These are phyloP conservation scores for Serilophus lunatus DNA, from an alignment of 2,113 vertebrate genomes.

Conservation along the genomic window DNA sequence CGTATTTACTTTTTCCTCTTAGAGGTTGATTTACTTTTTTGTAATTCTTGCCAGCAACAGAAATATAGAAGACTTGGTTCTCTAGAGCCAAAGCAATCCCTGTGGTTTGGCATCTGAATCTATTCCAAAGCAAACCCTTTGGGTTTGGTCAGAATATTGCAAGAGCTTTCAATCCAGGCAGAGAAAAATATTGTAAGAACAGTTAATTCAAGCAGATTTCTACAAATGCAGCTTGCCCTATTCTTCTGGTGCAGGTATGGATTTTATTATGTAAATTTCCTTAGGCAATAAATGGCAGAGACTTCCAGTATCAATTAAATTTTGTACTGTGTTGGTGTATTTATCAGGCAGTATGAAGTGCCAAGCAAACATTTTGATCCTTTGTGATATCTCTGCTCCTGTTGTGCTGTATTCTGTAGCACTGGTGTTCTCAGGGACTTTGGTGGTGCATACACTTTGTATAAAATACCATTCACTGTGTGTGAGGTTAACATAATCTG, in stretches of 20 bases:
- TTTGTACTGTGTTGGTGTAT: neutral
- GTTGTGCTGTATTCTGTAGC: neutral
- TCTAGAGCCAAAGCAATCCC: neutral
- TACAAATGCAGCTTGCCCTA: neutral
- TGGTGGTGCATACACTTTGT: neutral
- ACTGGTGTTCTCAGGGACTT: accelerated
- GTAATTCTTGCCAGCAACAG: neutral
- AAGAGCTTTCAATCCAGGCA: neutral
- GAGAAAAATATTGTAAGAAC: neutral
- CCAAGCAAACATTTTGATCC: neutral
- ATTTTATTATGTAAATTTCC: neutral
- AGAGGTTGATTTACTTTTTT: neutral
- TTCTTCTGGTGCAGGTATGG: neutral
- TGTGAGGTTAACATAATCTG: neutral
- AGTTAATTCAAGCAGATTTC: neutral
- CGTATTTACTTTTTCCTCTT: neutral
- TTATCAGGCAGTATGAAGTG: neutral
- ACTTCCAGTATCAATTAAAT: neutral
- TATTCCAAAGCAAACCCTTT: neutral
- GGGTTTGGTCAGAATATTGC: neutral
- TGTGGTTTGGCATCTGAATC: neutral
- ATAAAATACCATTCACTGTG: neutral
- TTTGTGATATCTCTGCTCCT: neutral
- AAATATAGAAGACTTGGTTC: neutral
- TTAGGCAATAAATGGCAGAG: neutral